Evolutionary conservation across 2,113 vertebrate genomes (phyloP).

Genomic region (Trematocara unimaculatum): DNA sequence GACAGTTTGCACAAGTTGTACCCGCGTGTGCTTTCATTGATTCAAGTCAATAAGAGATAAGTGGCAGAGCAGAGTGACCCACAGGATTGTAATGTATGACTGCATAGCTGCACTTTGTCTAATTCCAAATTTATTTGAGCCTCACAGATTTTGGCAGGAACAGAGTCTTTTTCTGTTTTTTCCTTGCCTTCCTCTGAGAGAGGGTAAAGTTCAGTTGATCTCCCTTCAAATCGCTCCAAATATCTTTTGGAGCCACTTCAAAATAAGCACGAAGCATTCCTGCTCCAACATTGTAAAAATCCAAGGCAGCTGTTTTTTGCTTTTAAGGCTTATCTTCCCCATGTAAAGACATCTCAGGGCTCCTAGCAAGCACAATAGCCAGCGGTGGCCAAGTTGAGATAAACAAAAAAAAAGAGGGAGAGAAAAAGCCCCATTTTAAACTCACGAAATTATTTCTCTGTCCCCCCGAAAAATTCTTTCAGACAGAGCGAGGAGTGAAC

Average conservation of each 20-base stretch:
- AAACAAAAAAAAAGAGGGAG: neutral
- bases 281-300: slow-evolving; percentile 47
- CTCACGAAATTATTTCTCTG: slow-evolving; percentile 31
- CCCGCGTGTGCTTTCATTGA: slow-evolving; percentile 12
- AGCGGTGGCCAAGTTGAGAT: slow-evolving; percentile 43
- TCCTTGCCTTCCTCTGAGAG: slow-evolving; percentile 36
- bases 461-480: slow-evolving; percentile 15
- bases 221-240: slow-evolving; percentile 48
- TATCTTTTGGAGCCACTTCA: slow-evolving; percentile 61
- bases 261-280: slow-evolving; percentile 53
- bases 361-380: slow-evolving; percentile 49
- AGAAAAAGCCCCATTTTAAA: slow-evolving; percentile 11
- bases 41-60: slow-evolving; percentile 23
- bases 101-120: neutral
- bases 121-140: slow-evolving; percentile 20
- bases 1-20: slow-evolving; percentile 33
- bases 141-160: slow-evolving; percentile 31
- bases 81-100: neutral
- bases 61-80: neutral
- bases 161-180: neutral
- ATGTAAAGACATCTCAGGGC: slow-evolving; percentile 56
- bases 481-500: slow-evolving; percentile 7
- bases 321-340: slow-evolving; percentile 58
- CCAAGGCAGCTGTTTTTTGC: slow-evolving; percentile 58
- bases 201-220: slow-evolving; percentile 52